These are phyloP conservation scores for Chloropsis cyanopogon DNA, from an alignment of 2,113 vertebrate species.

Conservation along the genomic window DNA sequence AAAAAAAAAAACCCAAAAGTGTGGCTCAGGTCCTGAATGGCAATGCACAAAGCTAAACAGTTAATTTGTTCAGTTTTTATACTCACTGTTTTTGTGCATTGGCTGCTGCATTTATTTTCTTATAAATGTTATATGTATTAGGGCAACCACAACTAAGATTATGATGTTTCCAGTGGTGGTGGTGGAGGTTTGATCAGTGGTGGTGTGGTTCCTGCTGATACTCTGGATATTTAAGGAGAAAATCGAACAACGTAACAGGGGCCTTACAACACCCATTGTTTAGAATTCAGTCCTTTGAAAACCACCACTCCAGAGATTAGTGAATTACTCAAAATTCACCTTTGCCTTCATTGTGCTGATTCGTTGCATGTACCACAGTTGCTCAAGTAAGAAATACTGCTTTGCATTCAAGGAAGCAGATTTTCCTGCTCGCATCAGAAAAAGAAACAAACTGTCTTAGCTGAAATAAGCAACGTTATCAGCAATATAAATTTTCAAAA, in stretches of 20 bases:
- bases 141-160: neutral
- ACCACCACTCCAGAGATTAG: neutral
- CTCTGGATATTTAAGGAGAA: neutral
- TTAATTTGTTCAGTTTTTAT: neutral
- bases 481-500: neutral
- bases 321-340: neutral
- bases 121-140: neutral
- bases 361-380: neutral
- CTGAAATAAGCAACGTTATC: neutral
- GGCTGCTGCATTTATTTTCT: neutral
- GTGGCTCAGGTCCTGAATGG: neutral
- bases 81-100: neutral
- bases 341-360: neutral
- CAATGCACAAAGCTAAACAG: neutral
- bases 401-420: neutral
- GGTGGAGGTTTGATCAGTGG: neutral
- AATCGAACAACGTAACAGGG: neutral
- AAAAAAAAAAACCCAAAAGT: neutral
- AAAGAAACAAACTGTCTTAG: neutral
- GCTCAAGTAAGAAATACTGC: neutral
- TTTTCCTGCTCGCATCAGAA: neutral
- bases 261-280: neutral
- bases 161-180: neutral
- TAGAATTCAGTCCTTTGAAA: neutral
- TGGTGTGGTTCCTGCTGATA: neutral